Evolutionary conservation across 1,140 invertebrate genomes (phyloP).

Genomic region (Teleogryllus occipitalis): DNA sequence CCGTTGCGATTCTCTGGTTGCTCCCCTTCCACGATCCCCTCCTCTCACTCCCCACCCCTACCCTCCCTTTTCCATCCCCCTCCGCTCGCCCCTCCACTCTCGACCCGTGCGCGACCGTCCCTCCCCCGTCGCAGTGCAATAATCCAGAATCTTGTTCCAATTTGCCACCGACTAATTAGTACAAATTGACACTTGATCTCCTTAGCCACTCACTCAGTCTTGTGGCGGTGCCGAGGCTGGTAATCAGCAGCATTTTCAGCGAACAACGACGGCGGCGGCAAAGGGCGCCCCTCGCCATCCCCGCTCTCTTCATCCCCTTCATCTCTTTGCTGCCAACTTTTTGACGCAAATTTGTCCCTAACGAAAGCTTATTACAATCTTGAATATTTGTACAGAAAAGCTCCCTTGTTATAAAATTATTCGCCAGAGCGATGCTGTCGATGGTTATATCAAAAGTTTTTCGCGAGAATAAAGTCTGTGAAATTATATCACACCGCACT

Average conservation of each 20-base stretch:
- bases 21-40: too few species aligned
- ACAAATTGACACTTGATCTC: slow-evolving; percentile 4
- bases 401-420: not conserved
- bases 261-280: too few species aligned
- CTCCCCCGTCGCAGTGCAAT: not conserved
- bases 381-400: not conserved
- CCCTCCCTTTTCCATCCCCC: too few species aligned
- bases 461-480: not conserved
- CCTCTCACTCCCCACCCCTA: too few species aligned
- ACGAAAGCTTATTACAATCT: slow-evolving; percentile 1
- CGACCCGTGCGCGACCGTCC: not conserved
- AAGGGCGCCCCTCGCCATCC: too few species aligned
- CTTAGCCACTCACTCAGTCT: not conserved
- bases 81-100: too few species aligned
- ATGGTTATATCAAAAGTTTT: not conserved
- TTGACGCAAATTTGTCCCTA: not conserved
- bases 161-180: slow-evolving; percentile 1
- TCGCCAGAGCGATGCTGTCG: not conserved
- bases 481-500: too few species aligned
- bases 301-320: too few species aligned
- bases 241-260: too few species aligned
- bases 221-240: not conserved
- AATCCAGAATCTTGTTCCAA: slow-evolving; percentile 4
- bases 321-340: not conserved
- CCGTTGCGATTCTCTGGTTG: too few species aligned